Evolutionary conservation across 92 coral and sea anemone genomes (phyloP).

Genomic region (Zoanthus solanderi): DNA sequence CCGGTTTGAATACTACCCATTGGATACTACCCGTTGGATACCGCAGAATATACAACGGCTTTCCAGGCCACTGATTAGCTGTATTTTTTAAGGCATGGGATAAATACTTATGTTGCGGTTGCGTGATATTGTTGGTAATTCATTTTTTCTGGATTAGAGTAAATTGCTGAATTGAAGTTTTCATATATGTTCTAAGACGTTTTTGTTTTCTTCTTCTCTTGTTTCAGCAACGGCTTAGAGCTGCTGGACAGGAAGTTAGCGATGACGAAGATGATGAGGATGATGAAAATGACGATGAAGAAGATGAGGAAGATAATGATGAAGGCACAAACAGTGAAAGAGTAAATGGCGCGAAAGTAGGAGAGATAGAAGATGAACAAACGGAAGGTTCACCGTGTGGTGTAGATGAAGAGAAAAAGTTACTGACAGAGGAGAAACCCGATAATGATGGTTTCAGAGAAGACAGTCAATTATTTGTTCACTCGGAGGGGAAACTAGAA

Average conservation of each 20-base stretch:
- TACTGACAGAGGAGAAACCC: background rate
- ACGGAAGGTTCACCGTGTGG: slow-evolving; percentile 33
- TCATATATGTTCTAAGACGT: background rate
- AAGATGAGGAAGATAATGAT: slow-evolving; percentile 45
- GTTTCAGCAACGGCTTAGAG: slow-evolving; percentile 77
- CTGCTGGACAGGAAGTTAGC: slow-evolving; percentile 78
- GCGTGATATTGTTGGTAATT: no score
- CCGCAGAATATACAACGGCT: no score
- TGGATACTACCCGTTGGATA: no score
- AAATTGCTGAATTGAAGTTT: no score
- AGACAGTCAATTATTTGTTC: background rate
- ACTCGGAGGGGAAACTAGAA: background rate
- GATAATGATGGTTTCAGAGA: background rate
- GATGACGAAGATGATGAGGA: slow-evolving; percentile 84
- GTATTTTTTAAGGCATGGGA: no score
- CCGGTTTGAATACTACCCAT: no score
- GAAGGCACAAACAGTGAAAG: background rate
- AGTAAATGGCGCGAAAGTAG: background rate
- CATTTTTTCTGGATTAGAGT: no score
- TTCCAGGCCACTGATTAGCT: no score
- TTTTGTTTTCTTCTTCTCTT: background rate
- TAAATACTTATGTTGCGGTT: no score
- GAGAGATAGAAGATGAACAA: slow-evolving; percentile 21
- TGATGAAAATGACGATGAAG: slow-evolving; percentile 64
- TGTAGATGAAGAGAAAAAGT: background rate